Evolutionary conservation across 2,888 invertebrate species (phyloP).

Genomic region (Xestobium rufovillosum): DNA sequence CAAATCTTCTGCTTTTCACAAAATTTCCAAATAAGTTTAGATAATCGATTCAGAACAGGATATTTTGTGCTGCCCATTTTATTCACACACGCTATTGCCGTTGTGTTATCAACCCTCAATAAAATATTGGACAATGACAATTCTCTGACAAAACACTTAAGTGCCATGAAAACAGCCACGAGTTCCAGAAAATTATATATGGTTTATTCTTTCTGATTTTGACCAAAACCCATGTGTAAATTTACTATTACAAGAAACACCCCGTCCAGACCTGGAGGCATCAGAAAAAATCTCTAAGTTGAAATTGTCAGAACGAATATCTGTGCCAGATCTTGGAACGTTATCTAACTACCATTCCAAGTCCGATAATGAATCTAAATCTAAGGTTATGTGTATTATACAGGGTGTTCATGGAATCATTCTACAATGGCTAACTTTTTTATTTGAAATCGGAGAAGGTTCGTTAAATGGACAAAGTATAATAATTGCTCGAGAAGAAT

Average conservation of each 20-base stretch:
- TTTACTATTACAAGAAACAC: slow-evolving; percentile 18
- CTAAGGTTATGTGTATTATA: too few species aligned
- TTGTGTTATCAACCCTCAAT: slow-evolving; percentile 22
- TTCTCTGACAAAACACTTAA: slow-evolving; percentile 24
- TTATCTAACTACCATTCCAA: too few species aligned
- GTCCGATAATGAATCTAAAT: too few species aligned
- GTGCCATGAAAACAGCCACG: slow-evolving; percentile 22
- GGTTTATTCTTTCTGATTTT: slow-evolving; percentile 13
- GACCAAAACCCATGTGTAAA: slow-evolving; percentile 22
- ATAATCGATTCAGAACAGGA: slow-evolving; percentile 20
- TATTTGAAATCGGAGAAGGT: too few species aligned
- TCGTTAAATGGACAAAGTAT: too few species aligned
- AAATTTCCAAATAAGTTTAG: slow-evolving; percentile 24
- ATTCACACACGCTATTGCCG: too few species aligned
- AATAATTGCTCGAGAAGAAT: too few species aligned
- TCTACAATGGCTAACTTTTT: too few species aligned
- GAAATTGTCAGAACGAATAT: slow-evolving; percentile 17
- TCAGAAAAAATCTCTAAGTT: slow-evolving; percentile 24
- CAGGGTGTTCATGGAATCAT: too few species aligned
- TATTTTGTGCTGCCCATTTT: slow-evolving; percentile 24
- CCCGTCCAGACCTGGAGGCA: slow-evolving; percentile 25
- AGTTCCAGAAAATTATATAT: slow-evolving; percentile 25
- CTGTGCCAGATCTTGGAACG: slow-evolving; percentile 11
- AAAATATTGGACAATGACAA: slow-evolving; percentile 17
- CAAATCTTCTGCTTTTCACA: too few species aligned